Evolutionary conservation across 2,888 invertebrate species (phyloP), one percentile per base, ranked within the genome.

Genomic region (Cerastis leucographa): DNA sequence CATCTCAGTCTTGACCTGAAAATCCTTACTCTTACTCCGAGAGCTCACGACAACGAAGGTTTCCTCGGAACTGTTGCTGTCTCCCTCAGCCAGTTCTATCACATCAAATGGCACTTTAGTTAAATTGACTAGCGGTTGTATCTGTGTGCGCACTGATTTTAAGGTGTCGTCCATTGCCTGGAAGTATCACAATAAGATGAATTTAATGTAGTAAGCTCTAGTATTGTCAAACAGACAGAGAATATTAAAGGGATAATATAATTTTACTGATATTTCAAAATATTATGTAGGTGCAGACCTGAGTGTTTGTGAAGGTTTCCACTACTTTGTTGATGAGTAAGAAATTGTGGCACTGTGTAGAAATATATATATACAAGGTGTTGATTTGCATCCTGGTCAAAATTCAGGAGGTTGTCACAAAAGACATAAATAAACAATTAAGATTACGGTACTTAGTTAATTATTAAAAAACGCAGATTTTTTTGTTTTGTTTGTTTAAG

Each of bases 1-100:
- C 65, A 92, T 80, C 77, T 95, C 95, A 2, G 89, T 14, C 77
- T 95, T 95, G 0, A 95, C 83, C 35, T 86, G 81, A 4, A 88
- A 59, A 65, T 87, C 76, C 14, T 73, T 80, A 19, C 29, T 76
- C 17, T 62, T 76, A 12, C 76, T 77, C 42, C 76, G 77, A n/a
- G 84, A 82, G 29, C 81, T 85, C 7, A 90, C 46, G 0, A 90
- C 76, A 4, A 76, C 76, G 54, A 79, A 84, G 5, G 85, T 71
- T 62, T 89, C 90, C 12, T 90, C 90, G 9, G 77, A 54, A 35
- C 68, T 78, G n/a, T 74, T 70, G 3, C 81, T 69, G 1, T 87
- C 78, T 0, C 85, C 85, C 12, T 84, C 81, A 0, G 65, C 42
- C 8, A 91, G 9, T 19, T 93, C 90, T 68, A 92, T 87, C 8